A percentile compares a stretch with the other conserved stretches of the same genome.
These are phyloP conservation scores for Biston stratarius DNA, from an alignment of 2,888 invertebrate genomes.

Conservation along the genomic window DNA sequence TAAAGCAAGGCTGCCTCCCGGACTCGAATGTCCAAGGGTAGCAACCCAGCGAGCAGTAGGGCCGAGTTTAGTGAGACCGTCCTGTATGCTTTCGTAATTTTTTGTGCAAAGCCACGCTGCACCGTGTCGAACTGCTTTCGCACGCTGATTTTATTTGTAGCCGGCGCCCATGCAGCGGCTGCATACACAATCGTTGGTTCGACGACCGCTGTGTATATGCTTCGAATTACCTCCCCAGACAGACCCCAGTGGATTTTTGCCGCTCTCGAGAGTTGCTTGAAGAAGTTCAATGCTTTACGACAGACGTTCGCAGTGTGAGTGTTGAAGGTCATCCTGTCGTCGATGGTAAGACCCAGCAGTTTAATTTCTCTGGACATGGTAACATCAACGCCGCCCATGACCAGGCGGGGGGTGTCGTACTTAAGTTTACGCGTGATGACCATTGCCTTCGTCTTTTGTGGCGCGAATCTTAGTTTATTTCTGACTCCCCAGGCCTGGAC, in stretches of 20 bases:
- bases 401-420: neutral
- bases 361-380: slow-evolving; percentile 3
- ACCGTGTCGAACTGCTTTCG: slow-evolving; percentile 3
- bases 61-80: slow-evolving; percentile 6
- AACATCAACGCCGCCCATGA: neutral
- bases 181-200: slow-evolving; percentile 7
- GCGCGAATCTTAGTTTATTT: neutral
- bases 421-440: neutral
- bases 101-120: neutral
- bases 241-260: neutral
- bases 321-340: neutral
- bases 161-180: neutral
- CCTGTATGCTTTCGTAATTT: slow-evolving; percentile 1
- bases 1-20: neutral
- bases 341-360: slow-evolving; percentile 1
- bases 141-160: neutral
- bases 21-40: neutral
- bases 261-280: neutral
- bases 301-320: neutral
- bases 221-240: neutral
- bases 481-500: neutral
- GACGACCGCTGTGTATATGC: neutral
- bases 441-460: neutral
- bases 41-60: neutral
- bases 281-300: neutral